Base-by-base conservation (phyloP, 2,888 invertebrate genomes). In the Drosophila anomelani region DNA sequence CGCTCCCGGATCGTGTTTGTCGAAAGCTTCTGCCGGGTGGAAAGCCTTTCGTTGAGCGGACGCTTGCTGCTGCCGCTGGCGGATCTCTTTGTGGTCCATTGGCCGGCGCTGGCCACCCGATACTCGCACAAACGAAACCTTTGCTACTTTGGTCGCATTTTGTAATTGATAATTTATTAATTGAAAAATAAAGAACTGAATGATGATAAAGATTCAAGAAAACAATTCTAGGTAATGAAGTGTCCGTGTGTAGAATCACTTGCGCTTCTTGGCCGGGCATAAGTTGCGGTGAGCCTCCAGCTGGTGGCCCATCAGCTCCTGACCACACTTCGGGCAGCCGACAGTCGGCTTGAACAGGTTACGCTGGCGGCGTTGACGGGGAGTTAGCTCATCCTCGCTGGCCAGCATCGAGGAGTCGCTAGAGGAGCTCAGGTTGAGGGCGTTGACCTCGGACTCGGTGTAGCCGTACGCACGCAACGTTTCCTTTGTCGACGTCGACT, bases 21-120 rank as follows among this genome's bases (percentile, higher is more conserved):
- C 56, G 99, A 99, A 93, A 99, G 99, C 91, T 95, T 98, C 88
- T 99, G 99, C 91, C 94, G 99, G 83, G 98, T 99, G 0, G 94
- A 96, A 82, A 95, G 96, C 13, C 93, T 99, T 46, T 99, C 99
- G 1, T 93, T 99, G 44, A 96, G 96, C 59, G 99, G 98, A 0
- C 96, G 95, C 91, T 96, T 99, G 79, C 93, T 99, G 58, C 95
- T 96, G 89, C 95, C 94, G 80, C 93, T 98, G 90, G 96, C 96
- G 20, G 98, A 99, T 93, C 93, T 96, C 79, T 94, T 98, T 91
- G 93, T 99, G 72, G 98, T 99, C 0, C 99, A 99, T 90, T 99
- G 99, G 99, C 96, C 96, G 54, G 93, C 95, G 75, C 93, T 99
- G 68, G 94, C 86, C 0, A 43, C 58, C 4, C 79, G 78, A 36